Evolutionary conservation across 2,888 invertebrate genomes (phyloP).

Genomic region (Mechanitis mazaeus): DNA sequence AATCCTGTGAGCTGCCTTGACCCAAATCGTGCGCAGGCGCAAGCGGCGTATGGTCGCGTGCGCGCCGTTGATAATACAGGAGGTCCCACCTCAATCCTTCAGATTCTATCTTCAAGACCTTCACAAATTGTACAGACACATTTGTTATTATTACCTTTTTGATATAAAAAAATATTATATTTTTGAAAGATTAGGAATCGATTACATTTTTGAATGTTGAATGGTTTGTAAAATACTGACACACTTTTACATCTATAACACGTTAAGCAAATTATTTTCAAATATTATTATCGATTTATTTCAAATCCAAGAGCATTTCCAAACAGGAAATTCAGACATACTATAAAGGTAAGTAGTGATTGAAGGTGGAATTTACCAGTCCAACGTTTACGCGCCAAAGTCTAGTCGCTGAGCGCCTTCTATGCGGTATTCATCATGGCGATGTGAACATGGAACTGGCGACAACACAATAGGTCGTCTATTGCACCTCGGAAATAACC

Average conservation of each 20-base stretch:
- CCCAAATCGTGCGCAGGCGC: conserved; percentile 59
- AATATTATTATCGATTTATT: conserved; percentile 1
- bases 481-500: conserved; percentile 47
- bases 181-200: too few species aligned
- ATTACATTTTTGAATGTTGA: too few species aligned
- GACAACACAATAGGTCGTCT: conserved; percentile 63
- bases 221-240: too few species aligned
- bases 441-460: conserved; percentile 35
- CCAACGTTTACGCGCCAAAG: conserved; percentile 30
- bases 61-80: conserved; percentile 34
- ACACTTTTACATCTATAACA: too few species aligned
- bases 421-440: conserved; percentile 30
- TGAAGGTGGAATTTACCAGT: conserved; percentile 22
- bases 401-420: conserved; percentile 26
- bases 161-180: too few species aligned
- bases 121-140: too few species aligned
- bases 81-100: conserved; percentile 12
- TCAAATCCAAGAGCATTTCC: conserved; percentile 4
- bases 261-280: not conserved
- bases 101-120: conserved; percentile 12
- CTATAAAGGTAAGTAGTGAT: conserved; percentile 14
- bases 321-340: conserved; percentile 5
- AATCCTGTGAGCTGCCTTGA: conserved; percentile 67
- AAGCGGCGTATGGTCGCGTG: conserved; percentile 38
- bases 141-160: too few species aligned